Conservation (phyloP, 2,113 vertebrate species). For the Cyanoderma ruficeps region DNA sequence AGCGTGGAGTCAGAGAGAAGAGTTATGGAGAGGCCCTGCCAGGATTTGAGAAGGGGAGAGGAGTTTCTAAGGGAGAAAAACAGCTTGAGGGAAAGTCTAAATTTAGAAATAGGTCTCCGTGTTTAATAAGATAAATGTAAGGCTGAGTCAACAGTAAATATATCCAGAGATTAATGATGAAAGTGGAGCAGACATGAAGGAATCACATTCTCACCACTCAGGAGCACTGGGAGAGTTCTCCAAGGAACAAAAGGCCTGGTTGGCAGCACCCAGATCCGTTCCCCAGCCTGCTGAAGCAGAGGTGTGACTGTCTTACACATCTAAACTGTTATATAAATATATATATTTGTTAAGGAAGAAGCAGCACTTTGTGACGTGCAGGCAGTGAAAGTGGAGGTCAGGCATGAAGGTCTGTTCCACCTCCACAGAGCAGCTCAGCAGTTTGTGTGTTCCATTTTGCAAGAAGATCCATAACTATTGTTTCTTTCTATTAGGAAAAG, state of each 20-base stretch:
- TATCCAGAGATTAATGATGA: slow-evolving; percentile 14
- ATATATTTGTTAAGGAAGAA: background rate
- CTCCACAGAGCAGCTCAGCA: background rate
- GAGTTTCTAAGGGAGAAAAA: slow-evolving; percentile 8
- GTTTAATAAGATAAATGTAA: slow-evolving; percentile 6
- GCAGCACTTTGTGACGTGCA: background rate
- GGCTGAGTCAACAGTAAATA: slow-evolving; percentile 35
- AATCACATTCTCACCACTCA: background rate
- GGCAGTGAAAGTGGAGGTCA: background rate
- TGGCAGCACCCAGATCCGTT: background rate
- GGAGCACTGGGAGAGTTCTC: background rate
- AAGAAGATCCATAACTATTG: background rate
- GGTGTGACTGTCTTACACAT: background rate
- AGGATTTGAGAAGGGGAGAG: background rate
- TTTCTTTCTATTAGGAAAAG: background rate
- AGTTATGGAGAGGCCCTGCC: background rate
- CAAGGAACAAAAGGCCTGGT: background rate
- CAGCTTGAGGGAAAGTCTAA: slow-evolving; percentile 11
- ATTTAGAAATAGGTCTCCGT: slow-evolving; percentile 28
- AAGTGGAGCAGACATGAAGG: background rate
- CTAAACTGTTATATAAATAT: background rate
- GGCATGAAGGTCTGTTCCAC: background rate
- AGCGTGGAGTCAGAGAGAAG: background rate
- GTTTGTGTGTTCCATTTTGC: background rate
- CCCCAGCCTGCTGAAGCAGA: background rate